Conservation (phyloP, 2,113 vertebrate genomes). For the Oreochromis spilurus region DNA sequence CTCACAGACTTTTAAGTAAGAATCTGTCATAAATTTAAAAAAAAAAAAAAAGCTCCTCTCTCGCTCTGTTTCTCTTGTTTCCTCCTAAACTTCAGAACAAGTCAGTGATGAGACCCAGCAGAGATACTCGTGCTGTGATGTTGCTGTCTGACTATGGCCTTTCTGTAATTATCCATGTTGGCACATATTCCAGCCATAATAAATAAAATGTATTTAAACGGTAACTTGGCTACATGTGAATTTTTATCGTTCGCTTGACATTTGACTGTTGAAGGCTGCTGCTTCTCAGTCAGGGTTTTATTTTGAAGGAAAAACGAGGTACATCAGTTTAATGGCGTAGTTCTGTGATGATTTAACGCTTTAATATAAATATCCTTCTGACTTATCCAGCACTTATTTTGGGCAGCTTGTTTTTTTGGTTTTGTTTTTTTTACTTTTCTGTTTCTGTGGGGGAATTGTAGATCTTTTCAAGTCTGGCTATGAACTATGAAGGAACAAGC, state of each 20-base stretch:
- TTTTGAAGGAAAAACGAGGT: background rate
- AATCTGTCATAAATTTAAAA: background rate
- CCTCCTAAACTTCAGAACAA: background rate
- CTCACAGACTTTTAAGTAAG: background rate
- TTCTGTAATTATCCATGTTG: constrained; percentile 28
- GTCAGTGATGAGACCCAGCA: constrained; percentile 8
- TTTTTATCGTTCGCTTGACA: background rate
- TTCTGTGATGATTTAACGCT: background rate
- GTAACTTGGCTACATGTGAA: background rate
- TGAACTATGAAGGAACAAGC: background rate
- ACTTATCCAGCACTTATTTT: background rate
- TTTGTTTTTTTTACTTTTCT: background rate
- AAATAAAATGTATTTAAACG: constrained; percentile 36
- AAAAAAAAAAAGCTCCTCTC: background rate
- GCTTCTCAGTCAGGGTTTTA: background rate
- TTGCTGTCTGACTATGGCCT: constrained; percentile 11
- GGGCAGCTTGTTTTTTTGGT: background rate
- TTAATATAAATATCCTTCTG: background rate
- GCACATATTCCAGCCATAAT: constrained; percentile 43
- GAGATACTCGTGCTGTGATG: background rate
- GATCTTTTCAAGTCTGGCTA: background rate
- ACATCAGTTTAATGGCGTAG: background rate
- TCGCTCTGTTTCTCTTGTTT: background rate
- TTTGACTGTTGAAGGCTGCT: background rate
- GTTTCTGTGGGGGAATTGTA: background rate